Evolutionary conservation across 2,113 vertebrate species (phyloP).

Genomic region (Gambusia holbrooki): DNA sequence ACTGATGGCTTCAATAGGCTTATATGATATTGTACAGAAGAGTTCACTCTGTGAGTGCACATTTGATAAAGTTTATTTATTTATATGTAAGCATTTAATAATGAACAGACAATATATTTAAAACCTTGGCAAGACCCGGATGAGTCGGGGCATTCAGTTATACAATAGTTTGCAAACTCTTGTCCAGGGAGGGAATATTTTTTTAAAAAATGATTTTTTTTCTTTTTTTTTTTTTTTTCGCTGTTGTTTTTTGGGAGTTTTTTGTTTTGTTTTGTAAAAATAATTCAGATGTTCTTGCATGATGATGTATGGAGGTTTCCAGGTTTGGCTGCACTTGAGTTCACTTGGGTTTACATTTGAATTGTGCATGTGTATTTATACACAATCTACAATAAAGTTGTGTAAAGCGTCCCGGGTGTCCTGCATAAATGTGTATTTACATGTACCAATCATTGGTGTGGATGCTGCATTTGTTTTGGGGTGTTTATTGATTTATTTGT

Average conservation of each 20-base stretch:
- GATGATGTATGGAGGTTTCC: constrained; percentile 86
- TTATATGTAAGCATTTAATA: constrained; percentile 97
- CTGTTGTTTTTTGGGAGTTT: constrained; percentile 63
- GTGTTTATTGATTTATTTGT: no score
- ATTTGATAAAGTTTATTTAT: constrained; percentile 99
- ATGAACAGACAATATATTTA: constrained; percentile 88
- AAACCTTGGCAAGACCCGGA: constrained; percentile 84
- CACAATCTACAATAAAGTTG: constrained; percentile 98
- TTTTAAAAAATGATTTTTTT: constrained; percentile 48
- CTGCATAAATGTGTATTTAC: no score
- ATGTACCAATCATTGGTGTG: no score
- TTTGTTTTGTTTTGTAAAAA: constrained; percentile 23
- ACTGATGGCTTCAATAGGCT: constrained; percentile 89
- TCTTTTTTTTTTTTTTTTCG: no score
- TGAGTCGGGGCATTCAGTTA: constrained; percentile 79
- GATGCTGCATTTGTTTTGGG: no score
- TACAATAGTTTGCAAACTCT: constrained; percentile 81
- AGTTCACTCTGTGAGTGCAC: constrained; percentile 99
- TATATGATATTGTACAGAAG: constrained; percentile 99
- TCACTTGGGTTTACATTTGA: constrained; percentile 99
- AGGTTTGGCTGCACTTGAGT: constrained; percentile 98
- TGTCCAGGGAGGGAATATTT: constrained; percentile 90
- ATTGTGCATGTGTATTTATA: constrained; percentile 99
- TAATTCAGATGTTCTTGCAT: constrained; percentile 91
- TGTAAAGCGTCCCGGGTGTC: constrained; percentile 87